These are phyloP conservation scores for Ridgeia piscesae DNA, from an alignment of 1,140 invertebrate species.

Conservation along the genomic window DNA sequence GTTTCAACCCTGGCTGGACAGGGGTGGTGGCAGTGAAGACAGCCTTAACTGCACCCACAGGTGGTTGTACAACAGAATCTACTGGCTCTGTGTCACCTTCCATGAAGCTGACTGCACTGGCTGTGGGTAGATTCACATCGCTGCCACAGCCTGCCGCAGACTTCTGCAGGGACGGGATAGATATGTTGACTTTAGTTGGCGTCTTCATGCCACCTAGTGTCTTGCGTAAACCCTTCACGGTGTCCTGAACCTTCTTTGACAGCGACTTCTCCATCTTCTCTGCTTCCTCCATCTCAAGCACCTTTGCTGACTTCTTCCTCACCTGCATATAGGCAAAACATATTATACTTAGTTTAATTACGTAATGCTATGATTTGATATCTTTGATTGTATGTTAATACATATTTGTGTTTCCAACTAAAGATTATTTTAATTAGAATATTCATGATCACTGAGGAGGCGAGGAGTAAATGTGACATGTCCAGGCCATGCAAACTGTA, in stretches of 20 bases:
- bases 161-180: not conserved
- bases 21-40: not conserved
- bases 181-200: not conserved
- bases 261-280: constrained; percentile 72
- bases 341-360: not conserved
- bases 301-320: constrained; percentile 89
- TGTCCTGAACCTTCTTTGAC: not conserved
- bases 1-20: not conserved
- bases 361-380: no score
- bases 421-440: no score
- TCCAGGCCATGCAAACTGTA: no score
- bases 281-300: constrained; percentile 77
- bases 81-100: not conserved
- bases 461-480: no score
- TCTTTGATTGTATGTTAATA: no score
- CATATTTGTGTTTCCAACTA: no score
- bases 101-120: not conserved
- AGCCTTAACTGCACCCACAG: not conserved
- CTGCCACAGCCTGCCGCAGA: not conserved
- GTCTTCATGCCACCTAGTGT: not conserved
- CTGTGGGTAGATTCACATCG: not conserved
- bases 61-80: not conserved
- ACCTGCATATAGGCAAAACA: constrained; percentile 58
- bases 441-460: no score
- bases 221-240: not conserved